phyloP scores from a whole-genome alignment of 2,113 vertebrate genomes.

The Cariama cristata region DNA sequence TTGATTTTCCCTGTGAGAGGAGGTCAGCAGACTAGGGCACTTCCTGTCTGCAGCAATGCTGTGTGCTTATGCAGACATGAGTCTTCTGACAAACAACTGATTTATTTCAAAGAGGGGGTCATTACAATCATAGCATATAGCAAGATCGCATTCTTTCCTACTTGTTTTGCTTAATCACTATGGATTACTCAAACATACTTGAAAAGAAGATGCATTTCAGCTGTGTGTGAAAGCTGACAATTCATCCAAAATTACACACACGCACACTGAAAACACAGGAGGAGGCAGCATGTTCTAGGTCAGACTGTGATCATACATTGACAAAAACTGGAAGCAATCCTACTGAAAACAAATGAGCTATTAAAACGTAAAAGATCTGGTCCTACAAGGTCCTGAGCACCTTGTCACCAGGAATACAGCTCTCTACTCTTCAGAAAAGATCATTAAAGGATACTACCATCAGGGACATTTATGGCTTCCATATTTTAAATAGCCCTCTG shows the following conservation, averaged over 20 bases:
- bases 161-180: conserved; percentile 58
- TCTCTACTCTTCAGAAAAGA: neutral
- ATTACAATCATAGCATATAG: conserved; percentile 30
- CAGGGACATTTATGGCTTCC: neutral
- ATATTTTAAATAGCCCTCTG: neutral
- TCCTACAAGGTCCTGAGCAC: neutral
- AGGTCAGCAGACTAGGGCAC: conserved; percentile 75
- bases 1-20: conserved; percentile 61
- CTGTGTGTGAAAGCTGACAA: conserved; percentile 35
- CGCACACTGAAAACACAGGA: neutral
- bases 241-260: conserved; percentile 38
- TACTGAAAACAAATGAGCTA: neutral
- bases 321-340: neutral
- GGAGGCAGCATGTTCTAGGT: neutral
- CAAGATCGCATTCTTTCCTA: conserved; percentile 62
- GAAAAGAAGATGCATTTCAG: conserved; percentile 55
- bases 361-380: neutral
- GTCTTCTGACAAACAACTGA: conserved; percentile 67
- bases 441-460: neutral
- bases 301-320: neutral
- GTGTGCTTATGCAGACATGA: conserved; percentile 66
- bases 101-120: conserved; percentile 67
- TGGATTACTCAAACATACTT: conserved; percentile 57
- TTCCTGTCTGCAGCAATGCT: conserved; percentile 75
- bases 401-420: neutral